phyloP scores from a whole-genome alignment of 2,888 invertebrate species.

The Allolobophora icterica region DNA sequence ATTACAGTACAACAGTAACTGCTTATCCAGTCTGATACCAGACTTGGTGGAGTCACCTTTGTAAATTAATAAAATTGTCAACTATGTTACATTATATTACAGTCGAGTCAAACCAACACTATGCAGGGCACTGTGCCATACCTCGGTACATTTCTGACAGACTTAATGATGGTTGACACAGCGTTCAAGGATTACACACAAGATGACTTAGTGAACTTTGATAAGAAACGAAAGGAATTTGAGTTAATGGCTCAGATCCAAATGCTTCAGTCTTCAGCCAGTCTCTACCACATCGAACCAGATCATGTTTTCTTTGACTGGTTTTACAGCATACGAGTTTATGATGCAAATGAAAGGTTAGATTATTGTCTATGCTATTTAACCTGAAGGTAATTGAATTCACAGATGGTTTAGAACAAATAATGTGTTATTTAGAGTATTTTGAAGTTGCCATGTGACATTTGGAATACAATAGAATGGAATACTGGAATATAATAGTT shows the following conservation, averaged over 20 bases:
- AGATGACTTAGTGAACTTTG: conserved; percentile 89
- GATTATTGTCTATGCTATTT: neutral
- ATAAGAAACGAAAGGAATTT: conserved; percentile 96
- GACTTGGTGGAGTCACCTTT: too few species aligned
- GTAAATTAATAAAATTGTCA: too few species aligned
- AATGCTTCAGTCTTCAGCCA: conserved; percentile 92
- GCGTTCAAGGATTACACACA: conserved; percentile 68
- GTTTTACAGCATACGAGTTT: conserved; percentile 88
- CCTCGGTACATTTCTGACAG: conserved; percentile 95
- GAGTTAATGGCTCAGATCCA: conserved; percentile 97
- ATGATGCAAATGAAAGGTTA: conserved; percentile 82
- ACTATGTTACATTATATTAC: neutral
- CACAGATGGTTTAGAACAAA: neutral
- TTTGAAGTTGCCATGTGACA: neutral
- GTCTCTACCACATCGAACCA: conserved; percentile 86
- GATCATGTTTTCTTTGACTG: conserved; percentile 91
- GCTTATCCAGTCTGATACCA: too few species aligned
- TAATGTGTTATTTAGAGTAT: neutral
- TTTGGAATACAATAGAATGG: too few species aligned
- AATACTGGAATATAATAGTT: neutral
- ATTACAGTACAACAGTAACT: too few species aligned
- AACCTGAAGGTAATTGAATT: neutral
- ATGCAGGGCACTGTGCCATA: conserved; percentile 90
- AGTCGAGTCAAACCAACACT: conserved; percentile 21
- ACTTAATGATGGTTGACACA: conserved; percentile 81